Evolutionary conservation across 2,113 vertebrate species (phyloP), one percentile per base, ranked within the genome.

Genomic region (Lipophrys pholis): DNA sequence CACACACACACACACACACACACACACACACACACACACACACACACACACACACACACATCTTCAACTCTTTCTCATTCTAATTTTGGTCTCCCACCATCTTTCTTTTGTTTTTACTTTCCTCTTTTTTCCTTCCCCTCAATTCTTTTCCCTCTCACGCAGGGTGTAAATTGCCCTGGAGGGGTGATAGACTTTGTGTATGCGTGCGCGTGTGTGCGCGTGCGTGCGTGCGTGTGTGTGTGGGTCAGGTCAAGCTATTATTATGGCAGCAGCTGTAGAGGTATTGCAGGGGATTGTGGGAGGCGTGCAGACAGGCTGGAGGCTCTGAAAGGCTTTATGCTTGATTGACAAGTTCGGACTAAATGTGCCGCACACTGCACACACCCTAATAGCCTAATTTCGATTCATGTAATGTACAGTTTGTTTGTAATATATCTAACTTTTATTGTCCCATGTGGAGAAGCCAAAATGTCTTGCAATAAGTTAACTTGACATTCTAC

Each of bases 191-290:
- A 85, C 74, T 69, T 42, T 56, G 41, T 46, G 16, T 58, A 11
- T 10, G 10, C 40, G 8, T 58, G 7, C 60, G 58, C 52, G 69
- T 70, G 73, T 64, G 43, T 12, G 42, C 66, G 55, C 53, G 52
- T 57, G 64, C 43, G 36, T 58, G 50, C 60, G 50, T 55, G 50
- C 46, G 40, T 51, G 74, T 5, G 60, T 36, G 53, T 17, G 57
- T 53, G 50, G 73, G 81, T 86, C 87, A 85, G 88, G 90, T 91
- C 91, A 90, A 83, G 76, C 84, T 89, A 84, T 92, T 90, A 90
- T 89, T 78, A 84, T 73, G 74, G 80, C 72, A 85, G 84, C 89
- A 71, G 78, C 78, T 82, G 81, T 82, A 73, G 82, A 52, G 82
- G 78, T 84, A 69, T 81, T 83, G 76, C 86, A 78, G 69, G 62